phyloP scores from a whole-genome alignment of 2,888 invertebrate species.

The Sisyra nigra region DNA sequence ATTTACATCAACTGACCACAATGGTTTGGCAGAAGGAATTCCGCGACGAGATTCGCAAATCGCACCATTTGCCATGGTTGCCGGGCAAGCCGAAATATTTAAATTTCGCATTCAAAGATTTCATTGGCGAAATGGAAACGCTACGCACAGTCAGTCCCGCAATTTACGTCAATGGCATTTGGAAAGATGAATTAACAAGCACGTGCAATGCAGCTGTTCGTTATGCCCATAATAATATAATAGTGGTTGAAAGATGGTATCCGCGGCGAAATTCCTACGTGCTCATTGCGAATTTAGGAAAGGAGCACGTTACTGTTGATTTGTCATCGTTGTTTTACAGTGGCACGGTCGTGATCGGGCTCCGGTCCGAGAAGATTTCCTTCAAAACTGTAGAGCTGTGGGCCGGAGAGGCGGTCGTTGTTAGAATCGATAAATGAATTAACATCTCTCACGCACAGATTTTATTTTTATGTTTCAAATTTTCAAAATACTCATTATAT shows the following conservation, averaged over 20 bases:
- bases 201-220: conserved; percentile 52
- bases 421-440: conserved; percentile 40
- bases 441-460: no score
- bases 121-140: conserved; percentile 39
- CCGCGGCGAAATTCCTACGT: conserved; percentile 64
- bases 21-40: conserved; percentile 43
- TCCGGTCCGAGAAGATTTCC: conserved; percentile 29
- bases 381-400: conserved; percentile 36
- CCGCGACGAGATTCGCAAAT: conserved; percentile 9
- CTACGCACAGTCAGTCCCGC: conserved; percentile 48
- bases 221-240: conserved; percentile 39
- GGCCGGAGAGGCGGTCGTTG: conserved; percentile 45
- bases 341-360: conserved; percentile 42
- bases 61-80: conserved; percentile 40
- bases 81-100: conserved; percentile 33
- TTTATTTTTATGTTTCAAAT: no score
- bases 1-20: conserved; percentile 47
- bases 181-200: conserved; percentile 40
- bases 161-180: conserved; percentile 53
- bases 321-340: conserved; percentile 62
- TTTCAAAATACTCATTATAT: no score
- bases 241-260: conserved; percentile 63
- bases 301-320: conserved; percentile 42
- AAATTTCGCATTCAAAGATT: conserved; percentile 34
- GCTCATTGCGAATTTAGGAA: conserved; percentile 56